These are phyloP conservation scores for Smittia aterrima DNA, from an alignment of 2,888 invertebrate species.

Conservation along the genomic window DNA sequence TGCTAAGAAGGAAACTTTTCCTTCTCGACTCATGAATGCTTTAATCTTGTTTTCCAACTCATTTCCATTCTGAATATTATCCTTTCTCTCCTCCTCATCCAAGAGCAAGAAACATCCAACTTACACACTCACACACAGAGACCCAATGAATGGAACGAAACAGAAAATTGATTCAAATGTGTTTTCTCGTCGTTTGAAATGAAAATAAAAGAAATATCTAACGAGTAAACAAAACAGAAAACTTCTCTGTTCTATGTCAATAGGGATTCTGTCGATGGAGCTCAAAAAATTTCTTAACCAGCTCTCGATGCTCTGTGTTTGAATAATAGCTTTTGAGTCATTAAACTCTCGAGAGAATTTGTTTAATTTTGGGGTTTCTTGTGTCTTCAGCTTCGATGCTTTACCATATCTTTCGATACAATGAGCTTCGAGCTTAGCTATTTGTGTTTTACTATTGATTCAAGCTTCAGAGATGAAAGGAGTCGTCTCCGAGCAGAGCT, in stretches of 20 bases:
- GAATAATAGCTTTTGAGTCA: conserved; percentile 39
- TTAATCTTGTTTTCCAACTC: not conserved
- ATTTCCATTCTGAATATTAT: not conserved
- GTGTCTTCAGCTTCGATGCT: not conserved
- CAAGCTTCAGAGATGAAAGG: not conserved
- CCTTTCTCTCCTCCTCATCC: no score
- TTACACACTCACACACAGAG: not conserved
- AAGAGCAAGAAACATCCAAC: not conserved
- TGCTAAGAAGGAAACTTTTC: not conserved
- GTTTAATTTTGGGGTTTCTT: conserved; percentile 28
- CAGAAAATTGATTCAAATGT: conserved; percentile 32
- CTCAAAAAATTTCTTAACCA: not conserved
- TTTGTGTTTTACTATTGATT: not conserved
- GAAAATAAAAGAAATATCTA: not conserved
- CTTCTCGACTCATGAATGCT: not conserved
- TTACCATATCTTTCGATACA: not conserved
- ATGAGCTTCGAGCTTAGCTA: not conserved
- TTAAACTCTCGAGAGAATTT: conserved; percentile 16
- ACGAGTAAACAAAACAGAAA: conserved; percentile 32
- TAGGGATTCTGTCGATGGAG: conserved; percentile 10
- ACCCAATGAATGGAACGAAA: not conserved
- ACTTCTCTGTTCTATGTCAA: conserved; percentile 36
- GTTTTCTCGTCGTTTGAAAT: conserved; percentile 13
- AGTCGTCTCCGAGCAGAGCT: not conserved
- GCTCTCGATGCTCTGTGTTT: conserved; percentile 5